These are phyloP conservation scores for Pilophorus perplexus DNA, from an alignment of 2,888 invertebrate genomes.

Conservation along the genomic window DNA sequence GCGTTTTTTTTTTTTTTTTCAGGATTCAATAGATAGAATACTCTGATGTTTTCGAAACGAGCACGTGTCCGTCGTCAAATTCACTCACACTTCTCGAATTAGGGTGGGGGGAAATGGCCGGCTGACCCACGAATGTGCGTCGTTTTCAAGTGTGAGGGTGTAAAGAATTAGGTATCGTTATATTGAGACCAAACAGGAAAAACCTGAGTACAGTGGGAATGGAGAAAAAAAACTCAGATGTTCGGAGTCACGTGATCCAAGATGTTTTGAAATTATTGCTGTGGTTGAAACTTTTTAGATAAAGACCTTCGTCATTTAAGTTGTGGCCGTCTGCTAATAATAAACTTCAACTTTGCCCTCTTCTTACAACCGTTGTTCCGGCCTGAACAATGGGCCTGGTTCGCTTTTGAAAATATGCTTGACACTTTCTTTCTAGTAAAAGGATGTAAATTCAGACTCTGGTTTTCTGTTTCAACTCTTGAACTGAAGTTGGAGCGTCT, in stretches of 20 bases:
- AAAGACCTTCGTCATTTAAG: slow-evolving; percentile 33
- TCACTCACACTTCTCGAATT: too few species aligned
- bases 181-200: too few species aligned
- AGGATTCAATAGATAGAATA: too few species aligned
- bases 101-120: too few species aligned
- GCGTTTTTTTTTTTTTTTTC: too few species aligned
- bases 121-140: too few species aligned
- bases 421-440: slow-evolving; percentile 29
- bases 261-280: slow-evolving; percentile 27
- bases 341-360: slow-evolving; percentile 35
- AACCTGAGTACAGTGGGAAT: too few species aligned
- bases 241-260: slow-evolving; percentile 6
- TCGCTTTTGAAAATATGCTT: slow-evolving; percentile 31
- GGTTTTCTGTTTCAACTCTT: slow-evolving; percentile 27
- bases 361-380: slow-evolving; percentile 27
- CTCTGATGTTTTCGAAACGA: too few species aligned
- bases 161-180: too few species aligned
- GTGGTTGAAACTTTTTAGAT: slow-evolving; percentile 30
- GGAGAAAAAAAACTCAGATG: slow-evolving; percentile 16
- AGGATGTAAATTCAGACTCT: slow-evolving; percentile 31
- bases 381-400: slow-evolving; percentile 22
- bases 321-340: slow-evolving; percentile 33
- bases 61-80: too few species aligned
- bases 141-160: too few species aligned
- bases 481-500: slow-evolving; percentile 12